Evolutionary conservation across 2,888 invertebrate genomes (phyloP).

Genomic region (Zygogramma bicolorata): DNA sequence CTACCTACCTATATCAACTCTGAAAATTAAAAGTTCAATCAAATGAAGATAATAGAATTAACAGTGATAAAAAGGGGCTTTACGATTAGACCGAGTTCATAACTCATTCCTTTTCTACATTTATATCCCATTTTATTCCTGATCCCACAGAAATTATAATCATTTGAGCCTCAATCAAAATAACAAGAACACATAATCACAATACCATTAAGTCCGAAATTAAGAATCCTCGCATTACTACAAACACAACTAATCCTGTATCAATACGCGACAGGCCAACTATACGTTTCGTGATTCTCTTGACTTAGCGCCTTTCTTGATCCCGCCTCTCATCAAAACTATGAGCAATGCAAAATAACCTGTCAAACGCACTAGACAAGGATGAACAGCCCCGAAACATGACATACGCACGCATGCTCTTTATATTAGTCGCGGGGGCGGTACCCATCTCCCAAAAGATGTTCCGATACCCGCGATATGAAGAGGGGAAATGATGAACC

Average conservation of each 20-base stretch:
- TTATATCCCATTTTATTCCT: background rate
- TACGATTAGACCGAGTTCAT: too few species aligned
- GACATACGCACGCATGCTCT: constrained; percentile 61
- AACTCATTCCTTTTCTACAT: background rate
- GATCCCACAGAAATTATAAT: background rate
- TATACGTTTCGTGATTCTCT: constrained; percentile 60
- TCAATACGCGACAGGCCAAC: constrained; percentile 61
- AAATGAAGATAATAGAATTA: too few species aligned
- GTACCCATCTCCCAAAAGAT: constrained; percentile 52
- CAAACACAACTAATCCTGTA: constrained; percentile 61
- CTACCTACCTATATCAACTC: too few species aligned
- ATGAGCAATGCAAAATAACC: constrained; percentile 48
- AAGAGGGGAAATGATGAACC: constrained; percentile 49
- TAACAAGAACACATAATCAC: constrained; percentile 32
- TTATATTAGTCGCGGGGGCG: constrained; percentile 60
- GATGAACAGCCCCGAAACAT: constrained; percentile 51
- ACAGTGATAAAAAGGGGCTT: too few species aligned
- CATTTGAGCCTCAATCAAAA: background rate
- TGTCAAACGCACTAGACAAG: constrained; percentile 46
- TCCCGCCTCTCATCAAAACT: constrained; percentile 62
- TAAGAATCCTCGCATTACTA: constrained; percentile 56
- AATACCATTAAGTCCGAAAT: constrained; percentile 47
- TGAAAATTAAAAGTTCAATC: too few species aligned
- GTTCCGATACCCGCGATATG: constrained; percentile 53
- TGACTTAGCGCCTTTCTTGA: constrained; percentile 65